Evolutionary conservation across 2,888 invertebrate genomes (phyloP).

Genomic region (Drosophila suboccidentalis): DNA sequence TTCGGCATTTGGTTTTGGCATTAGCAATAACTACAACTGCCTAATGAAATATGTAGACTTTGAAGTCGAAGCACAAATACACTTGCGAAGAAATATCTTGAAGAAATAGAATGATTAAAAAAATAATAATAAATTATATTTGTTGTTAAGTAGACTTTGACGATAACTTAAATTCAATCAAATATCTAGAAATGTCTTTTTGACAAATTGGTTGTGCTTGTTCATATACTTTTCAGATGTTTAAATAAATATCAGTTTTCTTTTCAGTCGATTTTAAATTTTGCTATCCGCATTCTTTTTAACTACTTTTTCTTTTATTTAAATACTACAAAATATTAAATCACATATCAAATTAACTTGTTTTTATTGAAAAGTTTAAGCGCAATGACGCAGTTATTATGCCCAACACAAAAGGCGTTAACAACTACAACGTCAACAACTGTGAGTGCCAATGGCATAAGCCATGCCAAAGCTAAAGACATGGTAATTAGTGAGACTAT

Average conservation of each 20-base stretch:
- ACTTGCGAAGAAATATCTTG: background rate
- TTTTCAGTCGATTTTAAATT: too few species aligned
- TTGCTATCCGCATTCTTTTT: background rate
- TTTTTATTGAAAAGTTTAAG: constrained; percentile 1
- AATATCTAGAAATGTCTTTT: background rate
- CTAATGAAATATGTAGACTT: too few species aligned
- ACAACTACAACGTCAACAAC: constrained; percentile 55
- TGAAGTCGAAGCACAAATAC: constrained; percentile 27
- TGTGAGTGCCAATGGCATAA: constrained; percentile 74
- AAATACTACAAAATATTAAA: background rate
- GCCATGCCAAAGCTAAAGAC: constrained; percentile 76
- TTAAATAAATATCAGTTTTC: too few species aligned
- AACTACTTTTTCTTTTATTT: background rate
- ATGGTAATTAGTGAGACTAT: constrained; percentile 75
- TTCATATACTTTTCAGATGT: background rate
- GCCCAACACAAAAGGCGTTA: constrained; percentile 37
- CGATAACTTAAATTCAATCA: too few species aligned
- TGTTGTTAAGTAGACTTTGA: too few species aligned
- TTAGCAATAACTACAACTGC: constrained; percentile 29
- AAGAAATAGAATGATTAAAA: background rate
- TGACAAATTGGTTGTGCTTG: background rate
- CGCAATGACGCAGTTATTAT: constrained; percentile 19
- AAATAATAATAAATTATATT: background rate
- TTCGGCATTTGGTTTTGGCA: constrained; percentile 60
- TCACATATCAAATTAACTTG: background rate